Evolutionary conservation across 2,797 vertebrate genomes (phyloP), one percentile per base, ranked within the genome.

Genomic region (Chaenodraco wilsoni): DNA sequence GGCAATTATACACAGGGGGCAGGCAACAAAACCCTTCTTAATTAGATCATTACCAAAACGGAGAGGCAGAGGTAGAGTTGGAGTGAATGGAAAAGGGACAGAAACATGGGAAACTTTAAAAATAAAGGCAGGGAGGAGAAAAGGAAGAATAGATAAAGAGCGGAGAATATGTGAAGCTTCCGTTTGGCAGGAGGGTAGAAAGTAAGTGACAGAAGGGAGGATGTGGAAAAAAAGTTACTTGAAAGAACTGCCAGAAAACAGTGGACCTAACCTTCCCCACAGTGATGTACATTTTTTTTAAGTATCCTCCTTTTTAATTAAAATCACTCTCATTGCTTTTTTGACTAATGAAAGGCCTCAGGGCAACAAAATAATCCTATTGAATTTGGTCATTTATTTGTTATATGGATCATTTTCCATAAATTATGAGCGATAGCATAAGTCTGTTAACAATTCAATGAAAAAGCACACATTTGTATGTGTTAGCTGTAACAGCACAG

Each of bases 1-100:
- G 84, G 91, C 91, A 92, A 91, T 91, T 84, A 91, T 72, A 84
- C 87, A 87, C 91, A 91, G 87, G 78, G 72, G 86, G 81, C 81
- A 88, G 83, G 89, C 84, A 86, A 86, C 85, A 84, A 83, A 89
- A 88, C 76, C 72, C 58, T 73, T 59, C 81, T 88, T 93, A 94
- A 94, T 93, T 91, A 93, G 79, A 91, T 88, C 81, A 82, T 89
- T 83, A 89, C 73, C 1, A 40, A 69, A 55, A 84, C 23, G 8
- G 49, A 79, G 51, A 80, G 59, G 79, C 52, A 58, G 62, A 78
- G 82, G 75, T 58, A 69, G 65, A 82, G 61, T 45, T 44, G 31
- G 63, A 68, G 44, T 70, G 60, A 71, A 74, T 43, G 54, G 19
- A 63, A 55, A 65, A 68, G 13, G 60, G 45, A 72, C 43, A 54